A percentile compares a stretch with the other conserved stretches of the same genome.
phyloP scores from a whole-genome alignment of 2,797 vertebrate species.

The Sylvia borin region DNA sequence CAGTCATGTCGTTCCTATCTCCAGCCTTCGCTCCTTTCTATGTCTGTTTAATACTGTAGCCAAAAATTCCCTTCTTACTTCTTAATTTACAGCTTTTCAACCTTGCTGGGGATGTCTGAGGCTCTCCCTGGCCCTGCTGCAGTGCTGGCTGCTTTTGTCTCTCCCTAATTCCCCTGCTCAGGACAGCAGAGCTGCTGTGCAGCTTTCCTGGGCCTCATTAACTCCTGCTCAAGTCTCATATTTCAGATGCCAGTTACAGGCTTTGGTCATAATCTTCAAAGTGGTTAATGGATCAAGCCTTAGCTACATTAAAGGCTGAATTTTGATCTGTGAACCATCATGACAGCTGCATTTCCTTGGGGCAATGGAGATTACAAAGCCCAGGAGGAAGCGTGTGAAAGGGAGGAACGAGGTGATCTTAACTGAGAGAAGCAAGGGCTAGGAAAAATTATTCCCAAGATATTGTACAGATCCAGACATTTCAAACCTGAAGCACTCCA shows the following conservation, averaged over 20 bases:
- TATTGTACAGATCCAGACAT: not conserved
- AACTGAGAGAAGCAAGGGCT: not conserved
- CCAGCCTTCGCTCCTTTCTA: not conserved
- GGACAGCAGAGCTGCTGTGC: conserved; percentile 3
- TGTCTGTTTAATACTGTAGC: not conserved
- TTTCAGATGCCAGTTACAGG: conserved; percentile 55
- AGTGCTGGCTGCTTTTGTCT: not conserved
- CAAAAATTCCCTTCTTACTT: not conserved
- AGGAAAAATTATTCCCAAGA: not conserved
- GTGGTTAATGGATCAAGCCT: conserved; percentile 55
- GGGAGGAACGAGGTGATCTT: not conserved
- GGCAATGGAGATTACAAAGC: conserved; percentile 19
- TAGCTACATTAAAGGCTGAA: conserved; percentile 52
- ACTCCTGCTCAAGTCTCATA: conserved; percentile 33
- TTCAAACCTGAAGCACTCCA: not conserved
- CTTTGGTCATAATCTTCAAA: conserved; percentile 67
- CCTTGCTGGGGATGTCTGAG: not conserved
- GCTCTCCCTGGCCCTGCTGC: not conserved
- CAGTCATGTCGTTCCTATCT: accelerated
- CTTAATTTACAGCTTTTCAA: not conserved
- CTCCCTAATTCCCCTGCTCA: accelerated
- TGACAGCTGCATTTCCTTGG: conserved; percentile 53
- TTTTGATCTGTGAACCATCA: conserved; percentile 53
- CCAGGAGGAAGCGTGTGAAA: not conserved
- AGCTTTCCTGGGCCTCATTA: conserved; percentile 44